Evolutionary conservation across 2,113 vertebrate species (phyloP).

Genomic region (Lepisosteus oculatus): DNA sequence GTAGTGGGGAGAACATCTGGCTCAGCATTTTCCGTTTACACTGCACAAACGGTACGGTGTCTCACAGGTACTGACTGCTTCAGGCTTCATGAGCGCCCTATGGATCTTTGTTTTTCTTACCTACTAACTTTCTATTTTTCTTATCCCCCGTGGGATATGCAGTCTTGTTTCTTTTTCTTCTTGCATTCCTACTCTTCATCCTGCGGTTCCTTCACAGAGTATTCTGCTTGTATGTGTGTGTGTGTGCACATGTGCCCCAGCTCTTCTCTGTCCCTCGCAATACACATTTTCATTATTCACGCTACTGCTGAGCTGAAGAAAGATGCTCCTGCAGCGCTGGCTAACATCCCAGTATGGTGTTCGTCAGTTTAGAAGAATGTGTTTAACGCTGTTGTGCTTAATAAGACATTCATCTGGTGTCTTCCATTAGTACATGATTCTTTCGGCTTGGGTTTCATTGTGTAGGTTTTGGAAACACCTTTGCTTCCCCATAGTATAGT

Average conservation of each 20-base stretch:
- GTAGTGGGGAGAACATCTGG: slow-evolving; percentile 46
- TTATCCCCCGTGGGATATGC: not conserved
- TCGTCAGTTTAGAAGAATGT: too few species aligned
- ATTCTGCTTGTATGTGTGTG: too few species aligned
- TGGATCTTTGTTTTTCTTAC: slow-evolving; percentile 37
- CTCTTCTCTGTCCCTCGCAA: slow-evolving; percentile 51
- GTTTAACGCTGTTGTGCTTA: too few species aligned
- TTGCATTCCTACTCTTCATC: too few species aligned
- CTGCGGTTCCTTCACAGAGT: too few species aligned
- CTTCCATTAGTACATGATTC: too few species aligned
- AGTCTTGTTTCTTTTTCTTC: not conserved
- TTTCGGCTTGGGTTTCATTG: too few species aligned
- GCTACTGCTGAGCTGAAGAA: slow-evolving; percentile 30
- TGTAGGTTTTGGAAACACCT: too few species aligned
- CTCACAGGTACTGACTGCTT: not conserved
- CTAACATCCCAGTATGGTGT: too few species aligned
- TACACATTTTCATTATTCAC: slow-evolving; percentile 54
- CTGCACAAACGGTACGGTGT: slow-evolving; percentile 21
- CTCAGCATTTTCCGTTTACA: slow-evolving; percentile 45
- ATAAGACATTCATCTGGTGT: too few species aligned
- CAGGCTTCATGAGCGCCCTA: slow-evolving; percentile 32
- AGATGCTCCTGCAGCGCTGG: not conserved
- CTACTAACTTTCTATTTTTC: slow-evolving; percentile 25
- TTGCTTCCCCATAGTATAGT: too few species aligned
- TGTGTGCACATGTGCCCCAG: slow-evolving; percentile 27